phyloP scores from a whole-genome alignment of 2,113 vertebrate species.

The Vimba vimba region DNA sequence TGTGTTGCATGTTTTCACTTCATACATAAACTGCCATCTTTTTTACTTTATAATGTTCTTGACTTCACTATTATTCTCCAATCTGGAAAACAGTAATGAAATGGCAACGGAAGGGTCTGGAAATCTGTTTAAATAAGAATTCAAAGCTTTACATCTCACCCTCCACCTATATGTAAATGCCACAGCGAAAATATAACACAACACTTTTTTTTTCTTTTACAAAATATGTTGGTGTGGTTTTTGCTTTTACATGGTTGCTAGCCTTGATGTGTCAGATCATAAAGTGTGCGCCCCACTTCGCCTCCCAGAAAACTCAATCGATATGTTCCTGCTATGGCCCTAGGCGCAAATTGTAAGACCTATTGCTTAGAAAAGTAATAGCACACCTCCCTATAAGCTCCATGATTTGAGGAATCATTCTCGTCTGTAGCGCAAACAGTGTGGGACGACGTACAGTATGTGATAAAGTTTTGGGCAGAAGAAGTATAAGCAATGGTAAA shows the following conservation, averaged over 20 bases:
- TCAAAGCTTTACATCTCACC: neutral
- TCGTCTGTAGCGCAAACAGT: neutral
- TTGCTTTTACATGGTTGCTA: neutral
- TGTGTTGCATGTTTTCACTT: neutral
- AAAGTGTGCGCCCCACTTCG: neutral
- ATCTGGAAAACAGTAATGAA: neutral
- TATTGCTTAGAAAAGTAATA: conserved; percentile 8
- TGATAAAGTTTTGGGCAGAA: neutral
- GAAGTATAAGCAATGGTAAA: no score
- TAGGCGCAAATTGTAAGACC: neutral
- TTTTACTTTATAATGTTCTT: neutral
- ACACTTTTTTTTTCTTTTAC: neutral
- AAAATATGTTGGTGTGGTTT: neutral
- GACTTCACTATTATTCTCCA: neutral
- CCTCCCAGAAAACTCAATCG: neutral
- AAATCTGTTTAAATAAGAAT: neutral
- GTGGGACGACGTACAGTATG: neutral
- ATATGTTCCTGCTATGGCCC: neutral
- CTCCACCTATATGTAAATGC: neutral
- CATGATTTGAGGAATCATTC: neutral
- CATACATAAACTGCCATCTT: neutral
- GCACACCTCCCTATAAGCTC: neutral
- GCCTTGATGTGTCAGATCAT: conserved; percentile 1
- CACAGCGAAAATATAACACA: fast-evolving
- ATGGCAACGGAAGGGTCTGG: neutral